phyloP scores from a whole-genome alignment of 2,888 invertebrate genomes.

The Cryptops parisi region DNA sequence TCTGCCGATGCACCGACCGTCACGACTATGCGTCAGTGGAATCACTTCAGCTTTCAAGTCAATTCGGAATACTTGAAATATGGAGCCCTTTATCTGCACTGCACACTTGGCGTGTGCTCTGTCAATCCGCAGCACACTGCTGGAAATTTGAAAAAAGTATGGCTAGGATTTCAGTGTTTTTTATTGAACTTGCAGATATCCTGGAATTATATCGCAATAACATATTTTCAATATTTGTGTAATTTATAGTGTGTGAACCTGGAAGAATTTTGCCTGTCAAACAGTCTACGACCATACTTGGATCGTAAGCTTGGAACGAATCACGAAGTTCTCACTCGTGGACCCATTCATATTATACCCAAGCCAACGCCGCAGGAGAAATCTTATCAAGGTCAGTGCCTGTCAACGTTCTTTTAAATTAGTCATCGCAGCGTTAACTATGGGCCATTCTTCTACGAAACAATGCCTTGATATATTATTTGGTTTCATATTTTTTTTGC shows the following conservation, averaged over 20 bases:
- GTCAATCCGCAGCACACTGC: slow-evolving; percentile 21
- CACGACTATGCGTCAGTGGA: slow-evolving; percentile 20
- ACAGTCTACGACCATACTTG: slow-evolving; percentile 23
- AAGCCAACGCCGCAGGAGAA: slow-evolving; percentile 9
- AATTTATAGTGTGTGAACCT: slow-evolving; percentile 24
- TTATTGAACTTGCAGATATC: no score
- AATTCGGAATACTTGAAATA: slow-evolving; percentile 23
- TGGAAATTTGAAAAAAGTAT: slow-evolving; percentile 24
- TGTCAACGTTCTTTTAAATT: no score
- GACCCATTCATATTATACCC: slow-evolving; percentile 22
- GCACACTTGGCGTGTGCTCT: slow-evolving; percentile 29
- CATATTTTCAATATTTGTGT: no score
- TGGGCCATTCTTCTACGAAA: neutral
- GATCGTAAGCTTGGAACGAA: slow-evolving; percentile 23
- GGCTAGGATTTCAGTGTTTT: no score
- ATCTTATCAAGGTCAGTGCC: no score
- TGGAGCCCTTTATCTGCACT: slow-evolving; percentile 26
- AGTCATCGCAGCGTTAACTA: neutral
- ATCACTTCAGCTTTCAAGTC: slow-evolving; percentile 26
- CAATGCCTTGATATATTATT: neutral
- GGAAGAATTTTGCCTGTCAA: slow-evolving; percentile 23
- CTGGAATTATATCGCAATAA: no score
- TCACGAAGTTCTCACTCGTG: slow-evolving; percentile 23
- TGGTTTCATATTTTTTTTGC: neutral
- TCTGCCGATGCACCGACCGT: slow-evolving; percentile 15